phyloP scores from a whole-genome alignment of 1,140 invertebrate species.

The Brachionus rotundiformis region DNA sequence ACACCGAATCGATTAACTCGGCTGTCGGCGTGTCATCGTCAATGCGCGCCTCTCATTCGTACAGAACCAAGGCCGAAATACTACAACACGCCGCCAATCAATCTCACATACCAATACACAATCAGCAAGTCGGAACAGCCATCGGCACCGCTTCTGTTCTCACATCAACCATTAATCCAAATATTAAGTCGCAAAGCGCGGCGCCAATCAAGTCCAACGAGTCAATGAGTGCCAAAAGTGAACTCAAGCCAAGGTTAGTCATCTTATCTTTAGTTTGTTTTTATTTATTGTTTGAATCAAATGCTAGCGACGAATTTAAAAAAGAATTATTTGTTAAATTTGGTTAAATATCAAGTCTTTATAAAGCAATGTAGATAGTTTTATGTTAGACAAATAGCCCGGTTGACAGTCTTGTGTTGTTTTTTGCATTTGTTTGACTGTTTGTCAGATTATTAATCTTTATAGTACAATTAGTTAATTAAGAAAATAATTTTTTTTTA shows the following conservation, averaged over 20 bases:
- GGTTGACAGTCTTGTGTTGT: too few relatives aligned
- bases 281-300: not conserved
- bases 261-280: not conserved
- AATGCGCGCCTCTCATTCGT: not conserved
- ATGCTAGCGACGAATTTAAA: not conserved
- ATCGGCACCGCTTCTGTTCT: not conserved
- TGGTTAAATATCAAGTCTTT: conserved; percentile 5
- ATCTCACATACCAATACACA: conserved; percentile 20
- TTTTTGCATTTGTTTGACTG: too few relatives aligned
- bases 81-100: not conserved
- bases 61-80: conserved; percentile 18
- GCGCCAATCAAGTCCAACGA: not conserved
- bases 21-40: not conserved
- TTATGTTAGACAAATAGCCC: not conserved
- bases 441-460: too few relatives aligned
- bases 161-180: not conserved
- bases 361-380: not conserved
- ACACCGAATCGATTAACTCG: conserved; percentile 5
- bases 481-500: too few relatives aligned
- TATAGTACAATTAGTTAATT: too few relatives aligned
- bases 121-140: conserved; percentile 6
- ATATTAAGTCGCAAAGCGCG: not conserved
- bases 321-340: conserved; percentile 1
- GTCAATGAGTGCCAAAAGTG: not conserved
- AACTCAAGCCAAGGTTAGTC: conserved; percentile 27